A percentile compares a stretch with the other conserved stretches of the same genome.
Conservation (phyloP, 2,888 invertebrate species). For the Acleris emargana region DNA sequence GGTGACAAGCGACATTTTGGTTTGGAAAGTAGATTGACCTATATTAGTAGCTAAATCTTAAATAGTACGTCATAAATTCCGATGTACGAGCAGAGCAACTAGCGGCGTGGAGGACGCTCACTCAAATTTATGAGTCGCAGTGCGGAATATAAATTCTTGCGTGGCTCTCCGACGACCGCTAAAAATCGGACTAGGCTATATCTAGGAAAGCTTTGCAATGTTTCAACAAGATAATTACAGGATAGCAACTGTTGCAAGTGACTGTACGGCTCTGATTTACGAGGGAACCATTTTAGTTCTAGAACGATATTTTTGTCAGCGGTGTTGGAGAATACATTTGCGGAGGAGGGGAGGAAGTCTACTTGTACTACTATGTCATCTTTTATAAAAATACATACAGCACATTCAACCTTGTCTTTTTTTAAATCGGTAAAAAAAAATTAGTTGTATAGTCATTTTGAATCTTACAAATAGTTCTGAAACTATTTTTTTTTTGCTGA, state of each 20-base stretch:
- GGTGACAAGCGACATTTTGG: no score
- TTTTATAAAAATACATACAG: no score
- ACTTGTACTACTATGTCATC: no score
- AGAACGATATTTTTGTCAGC: no score
- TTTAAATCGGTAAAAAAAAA: no score
- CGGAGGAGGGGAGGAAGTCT: no score
- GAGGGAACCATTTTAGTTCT: no score
- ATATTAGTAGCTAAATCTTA: constrained; percentile 68
- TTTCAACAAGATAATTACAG: constrained; percentile 39
- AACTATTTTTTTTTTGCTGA: no score
- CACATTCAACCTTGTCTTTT: no score
- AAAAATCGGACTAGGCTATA: constrained; percentile 62
- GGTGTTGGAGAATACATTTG: no score
- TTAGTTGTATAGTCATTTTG: no score
- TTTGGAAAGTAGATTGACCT: constrained; percentile 17
- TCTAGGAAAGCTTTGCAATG: constrained; percentile 39
- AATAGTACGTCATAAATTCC: constrained; percentile 70
- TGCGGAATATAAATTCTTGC: constrained; percentile 80
- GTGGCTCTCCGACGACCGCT: constrained; percentile 62
- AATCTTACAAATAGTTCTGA: no score
- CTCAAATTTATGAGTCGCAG: constrained; percentile 81
- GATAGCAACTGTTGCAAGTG: constrained; percentile 26
- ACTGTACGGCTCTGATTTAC: constrained; percentile 9
- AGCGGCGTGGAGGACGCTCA: constrained; percentile 69
- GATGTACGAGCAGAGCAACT: constrained; percentile 68